Conservation (phyloP, 2,113 vertebrate genomes). For the Scolopax mira region DNA sequence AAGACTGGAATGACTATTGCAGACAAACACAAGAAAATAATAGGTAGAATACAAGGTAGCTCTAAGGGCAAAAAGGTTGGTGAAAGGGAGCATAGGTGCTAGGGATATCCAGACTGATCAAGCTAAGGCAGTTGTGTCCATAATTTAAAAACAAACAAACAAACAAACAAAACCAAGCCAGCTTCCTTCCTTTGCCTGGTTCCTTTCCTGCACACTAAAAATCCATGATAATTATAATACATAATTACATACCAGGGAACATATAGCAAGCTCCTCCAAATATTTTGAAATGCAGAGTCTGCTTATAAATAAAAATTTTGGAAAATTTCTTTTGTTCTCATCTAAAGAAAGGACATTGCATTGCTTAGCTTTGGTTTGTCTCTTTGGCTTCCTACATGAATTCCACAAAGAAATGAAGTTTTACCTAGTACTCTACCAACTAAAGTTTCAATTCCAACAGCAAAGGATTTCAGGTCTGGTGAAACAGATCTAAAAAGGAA, state of each 20-base stretch:
- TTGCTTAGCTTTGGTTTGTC: not conserved
- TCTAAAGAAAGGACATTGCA: not conserved
- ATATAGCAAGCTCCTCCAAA: not conserved
- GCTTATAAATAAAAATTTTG: not conserved
- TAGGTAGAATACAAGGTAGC: not conserved
- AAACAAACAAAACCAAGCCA: not conserved
- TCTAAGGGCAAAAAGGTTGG: not conserved
- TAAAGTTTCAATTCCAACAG: constrained; percentile 82
- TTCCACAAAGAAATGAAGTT: not conserved
- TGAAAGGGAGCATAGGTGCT: not conserved
- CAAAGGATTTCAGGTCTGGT: constrained; percentile 87
- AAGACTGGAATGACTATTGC: not conserved
- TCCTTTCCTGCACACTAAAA: not conserved
- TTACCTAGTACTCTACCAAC: constrained; percentile 81
- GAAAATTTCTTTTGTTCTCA: not conserved
- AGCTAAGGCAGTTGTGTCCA: not conserved
- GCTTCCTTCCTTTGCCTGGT: not conserved
- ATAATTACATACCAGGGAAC: not conserved
- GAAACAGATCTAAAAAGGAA: constrained; percentile 76
- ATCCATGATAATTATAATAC: not conserved
- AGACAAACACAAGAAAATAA: not conserved
- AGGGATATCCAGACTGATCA: not conserved
- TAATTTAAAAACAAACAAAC: fast-evolving
- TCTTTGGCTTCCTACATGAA: not conserved
- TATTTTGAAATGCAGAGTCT: not conserved